Base-by-base conservation (phyloP, 2,797 vertebrate genomes). In the Echiichthys vipera region DNA sequence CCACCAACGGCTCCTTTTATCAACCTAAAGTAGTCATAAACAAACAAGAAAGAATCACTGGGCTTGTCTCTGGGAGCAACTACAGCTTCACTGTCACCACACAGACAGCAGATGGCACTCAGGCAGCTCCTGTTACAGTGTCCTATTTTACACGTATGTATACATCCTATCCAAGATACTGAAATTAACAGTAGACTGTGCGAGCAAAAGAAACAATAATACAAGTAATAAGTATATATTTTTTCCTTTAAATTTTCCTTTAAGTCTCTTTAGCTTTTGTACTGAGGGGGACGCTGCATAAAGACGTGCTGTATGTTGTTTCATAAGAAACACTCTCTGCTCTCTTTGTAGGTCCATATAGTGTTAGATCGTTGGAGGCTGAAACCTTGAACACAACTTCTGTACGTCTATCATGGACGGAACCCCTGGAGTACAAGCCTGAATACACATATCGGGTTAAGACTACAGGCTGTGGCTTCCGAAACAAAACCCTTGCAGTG, bases 11-110 rank as follows among this genome's bases (percentile, higher is more conserved):
- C 36, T 74, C 51, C 2, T 0, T 0, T 15, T 0, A 0, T 29
- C 0, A 0, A 4, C 3, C 10, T 5, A 0, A 5, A 5, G 2
- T 0, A 5, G 55, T 53, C 24, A 13, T 0, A 0, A 25, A 8
- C 3, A 74, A 22, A 67, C 2, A 10, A 5, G 1, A 0, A 39
- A 78, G 7, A 5, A 32, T 88, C 49, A 4, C 0, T 18, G 63
- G 18, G n/a, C 90, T 94, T 46, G 25, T 11, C 30, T 92, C 93
- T 13, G 94, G 92, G 20, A 91, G 27, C 56, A 85, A 65, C 57
- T 93, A 92, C 89, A 91, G 14, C 59, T 93, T 94, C 77, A 92
- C 54, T 29, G 89, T 94, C 57, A 85, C 51, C 5, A 86, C 92
- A 14, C 64, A 45, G 71, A 85, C 90, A 61, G 36, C 15, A 62